Conservation (phyloP, 1,140 invertebrate species). For the Scaptomyza montana region DNA sequence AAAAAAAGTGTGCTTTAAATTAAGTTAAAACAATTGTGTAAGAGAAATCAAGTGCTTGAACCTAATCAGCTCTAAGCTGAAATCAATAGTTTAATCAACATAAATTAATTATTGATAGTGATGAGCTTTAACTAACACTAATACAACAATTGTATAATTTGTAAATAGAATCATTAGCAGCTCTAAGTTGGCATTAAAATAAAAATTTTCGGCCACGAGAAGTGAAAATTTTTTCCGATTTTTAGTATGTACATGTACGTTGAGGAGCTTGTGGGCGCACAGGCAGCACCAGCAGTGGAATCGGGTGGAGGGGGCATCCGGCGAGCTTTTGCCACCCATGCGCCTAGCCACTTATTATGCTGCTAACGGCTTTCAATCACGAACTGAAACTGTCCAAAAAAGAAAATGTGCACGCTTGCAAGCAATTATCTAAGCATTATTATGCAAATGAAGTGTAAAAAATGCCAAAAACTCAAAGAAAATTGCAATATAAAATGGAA, state of each 20-base stretch:
- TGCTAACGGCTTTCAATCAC: conserved; percentile 53
- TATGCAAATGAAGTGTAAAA: conserved; percentile 63
- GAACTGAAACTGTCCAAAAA: conserved; percentile 47
- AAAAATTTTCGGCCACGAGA: conserved; percentile 70
- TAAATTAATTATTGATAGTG: conserved; percentile 33
- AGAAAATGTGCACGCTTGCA: conserved; percentile 48
- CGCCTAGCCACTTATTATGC: conserved; percentile 25
- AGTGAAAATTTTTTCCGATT: conserved; percentile 78
- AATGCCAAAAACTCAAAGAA: conserved; percentile 65
- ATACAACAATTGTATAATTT: conserved; percentile 5
- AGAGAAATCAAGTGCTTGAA: conserved; percentile 52
- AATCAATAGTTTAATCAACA: conserved; percentile 63
- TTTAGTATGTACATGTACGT: conserved; percentile 84
- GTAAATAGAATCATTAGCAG: conserved; percentile 4
- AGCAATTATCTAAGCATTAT: conserved; percentile 59
- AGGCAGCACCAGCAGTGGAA: conserved; percentile 15
- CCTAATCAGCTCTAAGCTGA: conserved; percentile 22
- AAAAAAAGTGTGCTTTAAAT: conserved; percentile 14
- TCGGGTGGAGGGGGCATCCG: conserved; percentile 60
- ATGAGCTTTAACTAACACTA: neutral
- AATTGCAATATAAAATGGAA: conserved; percentile 45
- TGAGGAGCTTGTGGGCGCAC: conserved; percentile 68
- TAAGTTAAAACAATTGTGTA: conserved; percentile 58
- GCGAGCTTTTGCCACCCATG: conserved; percentile 64
- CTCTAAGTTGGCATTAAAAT: conserved; percentile 37